These are phyloP conservation scores for Aphyosemion australe DNA, from an alignment of 2,113 vertebrate genomes.

Conservation along the genomic window DNA sequence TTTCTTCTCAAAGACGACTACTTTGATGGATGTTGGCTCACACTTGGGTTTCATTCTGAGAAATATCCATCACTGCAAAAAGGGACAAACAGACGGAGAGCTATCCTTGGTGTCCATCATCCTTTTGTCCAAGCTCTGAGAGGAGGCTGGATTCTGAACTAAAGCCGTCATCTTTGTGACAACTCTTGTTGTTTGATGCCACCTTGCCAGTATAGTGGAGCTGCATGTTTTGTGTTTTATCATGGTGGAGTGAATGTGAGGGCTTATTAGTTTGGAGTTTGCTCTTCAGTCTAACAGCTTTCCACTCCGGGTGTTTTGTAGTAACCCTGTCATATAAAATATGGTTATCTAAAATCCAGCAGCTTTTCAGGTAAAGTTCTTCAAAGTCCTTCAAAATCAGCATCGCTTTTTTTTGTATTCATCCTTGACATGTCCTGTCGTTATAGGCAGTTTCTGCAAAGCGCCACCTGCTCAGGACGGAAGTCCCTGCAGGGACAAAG, in stretches of 20 bases:
- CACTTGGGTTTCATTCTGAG: slow-evolving; percentile 52
- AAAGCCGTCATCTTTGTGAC: slow-evolving; percentile 41
- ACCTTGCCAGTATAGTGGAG: slow-evolving; percentile 20
- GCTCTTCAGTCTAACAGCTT: neutral
- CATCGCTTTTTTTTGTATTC: neutral
- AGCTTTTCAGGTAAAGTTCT: slow-evolving; percentile 1
- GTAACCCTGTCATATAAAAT: neutral
- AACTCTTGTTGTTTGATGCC: slow-evolving; percentile 46
- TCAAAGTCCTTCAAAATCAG: slow-evolving; percentile 1
- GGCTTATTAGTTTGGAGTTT: slow-evolving; percentile 5
- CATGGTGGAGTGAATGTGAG: slow-evolving; percentile 7
- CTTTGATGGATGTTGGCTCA: slow-evolving; percentile 58
- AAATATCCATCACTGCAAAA: slow-evolving; percentile 61
- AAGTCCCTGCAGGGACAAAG: slow-evolving; percentile 95
- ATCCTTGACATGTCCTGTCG: slow-evolving; percentile 8
- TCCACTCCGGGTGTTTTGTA: slow-evolving; percentile 9
- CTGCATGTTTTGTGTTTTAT: neutral
- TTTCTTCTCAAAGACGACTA: slow-evolving; percentile 60
- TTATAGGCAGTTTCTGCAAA: slow-evolving; percentile 93
- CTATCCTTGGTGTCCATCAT: slow-evolving; percentile 68
- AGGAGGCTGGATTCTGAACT: slow-evolving; percentile 75
- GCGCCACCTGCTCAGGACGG: slow-evolving; percentile 89
- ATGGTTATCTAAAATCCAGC: slow-evolving; percentile 2
- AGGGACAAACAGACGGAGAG: slow-evolving; percentile 31
- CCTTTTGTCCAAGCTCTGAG: slow-evolving; percentile 62